Base-by-base conservation (phyloP, 2,113 vertebrate genomes). In the Bubo bubo region DNA sequence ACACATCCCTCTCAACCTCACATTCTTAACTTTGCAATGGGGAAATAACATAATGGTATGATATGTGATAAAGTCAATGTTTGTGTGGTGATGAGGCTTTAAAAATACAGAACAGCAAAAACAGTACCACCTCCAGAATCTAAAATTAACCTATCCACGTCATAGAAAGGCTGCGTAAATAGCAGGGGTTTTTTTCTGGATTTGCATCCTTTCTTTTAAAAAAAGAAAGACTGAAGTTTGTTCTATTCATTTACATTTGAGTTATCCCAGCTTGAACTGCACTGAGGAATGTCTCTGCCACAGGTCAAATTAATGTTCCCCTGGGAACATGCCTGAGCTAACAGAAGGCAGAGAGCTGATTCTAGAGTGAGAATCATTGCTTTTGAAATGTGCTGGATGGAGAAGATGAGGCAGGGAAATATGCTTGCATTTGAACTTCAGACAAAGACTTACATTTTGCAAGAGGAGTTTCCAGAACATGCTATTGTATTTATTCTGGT, bases 71-170 rank as follows among this genome's bases (percentile, higher is more conserved):
- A 76, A 88, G 64, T 53, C 45, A 79, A 32, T 83, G 81, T 91
- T 88, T 89, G 37, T 91, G 23, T 58, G 45, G 50, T 88, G 88
- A 83, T 10, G 10, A 45, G 50, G 66, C 71, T 90, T 95, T 49
- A 88, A 97, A 93, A 96, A 88, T 70, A 62, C 88, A 79, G 81
- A 94, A 63, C 49, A 92, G 77, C 58, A 90, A 96, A 94, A 94
- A 1, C 70, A 95, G 81, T 28, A 93, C 93, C 92, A 82, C 91
- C 96, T 96, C 67, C 95, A 93, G 84, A 96, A 80, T 91, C 92
- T 86, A 95, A 97, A 95, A 90, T 97, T 96, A 95, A 82, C n/a
- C 28, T 34, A 62, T 90, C 30, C 28, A 43, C 27, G n/a, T 96
- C 94, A 93, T 14, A 76, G 55, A 91, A 96, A 74, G 26, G 9